Conservation (phyloP, 2,888 invertebrate species). For the Opisthograptis luteolata region DNA sequence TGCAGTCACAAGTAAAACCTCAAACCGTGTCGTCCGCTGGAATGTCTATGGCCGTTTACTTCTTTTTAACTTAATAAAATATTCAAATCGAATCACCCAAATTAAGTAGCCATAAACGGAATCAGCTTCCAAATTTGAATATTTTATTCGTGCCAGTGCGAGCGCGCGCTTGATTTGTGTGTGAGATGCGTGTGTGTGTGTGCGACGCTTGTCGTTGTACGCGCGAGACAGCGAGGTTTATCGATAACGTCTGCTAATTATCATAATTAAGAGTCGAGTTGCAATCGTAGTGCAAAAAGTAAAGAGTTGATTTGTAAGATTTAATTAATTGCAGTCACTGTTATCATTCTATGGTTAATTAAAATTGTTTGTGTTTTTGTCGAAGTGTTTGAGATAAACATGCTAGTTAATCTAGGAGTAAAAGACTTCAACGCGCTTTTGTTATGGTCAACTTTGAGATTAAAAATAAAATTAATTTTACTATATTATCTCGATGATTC, state of each 20-base stretch:
- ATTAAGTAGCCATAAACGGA: constrained; percentile 85
- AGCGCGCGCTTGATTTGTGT: constrained; percentile 76
- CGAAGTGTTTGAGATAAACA: background rate
- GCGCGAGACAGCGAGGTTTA: constrained; percentile 27
- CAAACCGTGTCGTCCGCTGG: constrained; percentile 47
- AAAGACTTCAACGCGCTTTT: too few relatives aligned
- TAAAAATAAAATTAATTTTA: too few relatives aligned
- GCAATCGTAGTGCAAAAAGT: constrained; percentile 30
- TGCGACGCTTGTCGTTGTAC: constrained; percentile 53
- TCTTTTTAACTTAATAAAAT: constrained; percentile 73
- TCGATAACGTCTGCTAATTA: constrained; percentile 28
- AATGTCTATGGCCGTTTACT: constrained; percentile 70
- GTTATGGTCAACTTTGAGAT: too few relatives aligned
- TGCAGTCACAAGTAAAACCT: constrained; percentile 32
- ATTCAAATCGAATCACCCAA: constrained; percentile 85
- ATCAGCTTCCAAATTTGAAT: constrained; percentile 85
- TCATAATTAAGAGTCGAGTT: constrained; percentile 27
- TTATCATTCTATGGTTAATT: background rate
- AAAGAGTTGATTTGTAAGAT: constrained; percentile 24
- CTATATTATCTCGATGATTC: too few relatives aligned
- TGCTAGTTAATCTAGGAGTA: background rate
- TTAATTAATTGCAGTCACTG: constrained; percentile 5
- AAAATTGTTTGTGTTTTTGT: background rate
- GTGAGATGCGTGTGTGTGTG: constrained; percentile 49
- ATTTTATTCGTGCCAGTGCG: constrained; percentile 78